Conservation (phyloP, 2,113 vertebrate species). For the Alligator sinensis region DNA sequence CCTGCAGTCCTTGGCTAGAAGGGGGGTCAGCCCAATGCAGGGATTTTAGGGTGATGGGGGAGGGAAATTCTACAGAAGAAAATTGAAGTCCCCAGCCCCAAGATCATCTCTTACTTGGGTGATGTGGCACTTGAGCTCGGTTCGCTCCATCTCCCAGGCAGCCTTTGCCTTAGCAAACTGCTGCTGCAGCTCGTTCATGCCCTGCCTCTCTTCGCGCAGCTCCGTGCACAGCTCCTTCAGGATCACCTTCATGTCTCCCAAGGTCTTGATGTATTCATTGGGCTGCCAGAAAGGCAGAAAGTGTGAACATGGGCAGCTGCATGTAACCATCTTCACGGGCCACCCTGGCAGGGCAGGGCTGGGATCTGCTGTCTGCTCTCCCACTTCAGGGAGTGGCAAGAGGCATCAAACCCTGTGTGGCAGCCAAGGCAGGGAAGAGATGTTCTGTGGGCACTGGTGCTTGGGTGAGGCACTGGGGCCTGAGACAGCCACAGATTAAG, state of each 20-base stretch:
- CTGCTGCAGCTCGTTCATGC: constrained; percentile 94
- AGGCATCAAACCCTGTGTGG: too few species aligned
- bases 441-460: too few species aligned
- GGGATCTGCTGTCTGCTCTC: background rate
- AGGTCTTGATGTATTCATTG: constrained; percentile 88
- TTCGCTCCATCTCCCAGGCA: constrained; percentile 94
- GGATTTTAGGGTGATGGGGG: background rate
- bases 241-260: constrained; percentile 92
- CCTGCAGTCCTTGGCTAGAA: background rate
- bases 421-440: background rate
- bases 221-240: constrained; percentile 93
- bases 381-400: background rate
- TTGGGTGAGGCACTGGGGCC: background rate
- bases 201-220: constrained; percentile 89
- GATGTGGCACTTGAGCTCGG: constrained; percentile 89
- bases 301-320: background rate
- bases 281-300: constrained; percentile 70
- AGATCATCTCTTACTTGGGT: constrained; percentile 80
- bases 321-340: fast-evolving
- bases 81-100: background rate
- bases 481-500: too few species aligned
- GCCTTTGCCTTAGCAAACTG: constrained; percentile 97
- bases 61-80: background rate
- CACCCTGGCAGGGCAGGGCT: too few species aligned
- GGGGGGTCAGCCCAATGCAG: background rate